Evolutionary conservation across 1,140 invertebrate genomes (phyloP).

Genomic region (Micrasema longulum): DNA sequence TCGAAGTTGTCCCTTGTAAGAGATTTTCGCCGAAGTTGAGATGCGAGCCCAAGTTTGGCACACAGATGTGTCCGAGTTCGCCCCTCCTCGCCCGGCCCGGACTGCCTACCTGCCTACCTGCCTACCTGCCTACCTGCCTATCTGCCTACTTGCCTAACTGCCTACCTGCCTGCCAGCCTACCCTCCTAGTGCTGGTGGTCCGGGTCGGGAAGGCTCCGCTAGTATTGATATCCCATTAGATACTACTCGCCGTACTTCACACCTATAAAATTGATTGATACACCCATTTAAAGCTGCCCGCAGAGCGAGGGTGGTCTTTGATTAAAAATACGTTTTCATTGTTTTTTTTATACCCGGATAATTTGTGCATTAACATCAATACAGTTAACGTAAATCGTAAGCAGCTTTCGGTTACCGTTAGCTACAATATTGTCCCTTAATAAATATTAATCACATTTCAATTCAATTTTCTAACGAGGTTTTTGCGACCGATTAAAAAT

Average conservation of each 20-base stretch:
- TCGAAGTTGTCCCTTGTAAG: slow-evolving; percentile 12
- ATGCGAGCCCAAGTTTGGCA: slow-evolving; percentile 5
- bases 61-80: slow-evolving; percentile 20
- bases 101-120: too few species aligned
- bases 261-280: slow-evolving; percentile 55
- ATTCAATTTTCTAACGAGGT: too few species aligned
- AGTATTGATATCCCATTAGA: slow-evolving; percentile 54
- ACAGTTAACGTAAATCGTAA: too few species aligned
- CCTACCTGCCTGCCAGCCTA: too few species aligned
- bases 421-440: too few species aligned
- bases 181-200: slow-evolving; percentile 9
- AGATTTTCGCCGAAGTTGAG: slow-evolving; percentile 25
- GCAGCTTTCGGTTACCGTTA: too few species aligned
- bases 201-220: not conserved
- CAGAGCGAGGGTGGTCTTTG: slow-evolving; percentile 20
- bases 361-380: too few species aligned
- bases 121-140: too few species aligned
- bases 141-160: too few species aligned
- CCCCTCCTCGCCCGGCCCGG: too few species aligned
- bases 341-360: slow-evolving; percentile 5
- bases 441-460: too few species aligned
- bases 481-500: too few species aligned
- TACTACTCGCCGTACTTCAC: slow-evolving; percentile 48
- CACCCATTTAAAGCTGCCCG: slow-evolving; percentile 35
- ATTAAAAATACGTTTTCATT: slow-evolving; percentile 24